Evolutionary conservation across 1,140 invertebrate genomes (phyloP).

Genomic region (Musca vetustissima): DNA sequence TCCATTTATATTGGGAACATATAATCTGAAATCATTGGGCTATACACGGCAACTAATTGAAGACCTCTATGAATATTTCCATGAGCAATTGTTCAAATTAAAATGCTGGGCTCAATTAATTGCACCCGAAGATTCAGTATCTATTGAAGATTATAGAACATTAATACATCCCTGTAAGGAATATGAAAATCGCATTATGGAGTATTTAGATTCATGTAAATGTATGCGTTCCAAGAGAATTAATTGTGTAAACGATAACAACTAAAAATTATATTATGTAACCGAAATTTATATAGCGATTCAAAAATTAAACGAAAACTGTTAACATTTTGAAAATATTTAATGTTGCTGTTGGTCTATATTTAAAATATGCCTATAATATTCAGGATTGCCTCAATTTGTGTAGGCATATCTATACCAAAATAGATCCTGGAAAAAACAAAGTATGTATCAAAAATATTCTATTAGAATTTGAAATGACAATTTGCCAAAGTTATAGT

Average conservation of each 20-base stretch:
- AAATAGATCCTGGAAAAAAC: too few relatives aligned
- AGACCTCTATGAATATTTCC: conserved; percentile 25
- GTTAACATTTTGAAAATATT: too few relatives aligned
- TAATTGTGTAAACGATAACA: neutral
- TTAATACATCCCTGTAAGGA: conserved; percentile 6
- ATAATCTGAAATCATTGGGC: neutral
- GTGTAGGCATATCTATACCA: too few relatives aligned
- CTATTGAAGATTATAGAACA: conserved; percentile 22
- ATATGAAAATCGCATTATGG: conserved; percentile 4
- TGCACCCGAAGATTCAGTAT: conserved; percentile 18
- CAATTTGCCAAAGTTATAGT: too few relatives aligned
- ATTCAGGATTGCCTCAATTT: too few relatives aligned
- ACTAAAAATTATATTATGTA: too few relatives aligned
- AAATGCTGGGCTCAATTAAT: conserved; percentile 27
- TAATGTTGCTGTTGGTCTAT: too few relatives aligned
- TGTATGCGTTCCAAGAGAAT: conserved; percentile 16
- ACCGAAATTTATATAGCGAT: too few relatives aligned
- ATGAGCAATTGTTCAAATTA: conserved; percentile 3
- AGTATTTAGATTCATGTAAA: neutral
- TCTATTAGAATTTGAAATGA: too few relatives aligned
- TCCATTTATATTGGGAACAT: conserved; percentile 17
- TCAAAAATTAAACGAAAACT: too few relatives aligned
- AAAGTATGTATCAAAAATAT: too few relatives aligned
- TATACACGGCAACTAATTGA: conserved; percentile 8
- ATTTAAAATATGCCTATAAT: too few relatives aligned